These are phyloP conservation scores for Arenicola marina DNA, from an alignment of 2,888 invertebrate genomes.

Conservation along the genomic window DNA sequence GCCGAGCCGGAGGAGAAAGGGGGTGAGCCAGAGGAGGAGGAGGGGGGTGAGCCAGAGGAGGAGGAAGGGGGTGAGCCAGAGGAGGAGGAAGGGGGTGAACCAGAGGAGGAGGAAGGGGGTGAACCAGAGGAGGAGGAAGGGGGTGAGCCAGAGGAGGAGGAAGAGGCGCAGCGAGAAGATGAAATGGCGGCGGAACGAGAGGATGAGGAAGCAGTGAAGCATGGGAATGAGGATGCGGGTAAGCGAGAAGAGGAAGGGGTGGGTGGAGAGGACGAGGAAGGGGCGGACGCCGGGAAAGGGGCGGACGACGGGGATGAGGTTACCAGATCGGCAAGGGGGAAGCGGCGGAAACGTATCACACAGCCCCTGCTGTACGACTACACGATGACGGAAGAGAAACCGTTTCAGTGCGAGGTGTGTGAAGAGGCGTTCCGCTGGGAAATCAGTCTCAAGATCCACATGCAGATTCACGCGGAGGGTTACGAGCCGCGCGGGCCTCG, in stretches of 20 bases:
- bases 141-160: not conserved
- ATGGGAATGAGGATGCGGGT: not conserved
- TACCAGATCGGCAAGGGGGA: not conserved
- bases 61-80: not conserved
- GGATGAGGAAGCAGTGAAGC: not conserved
- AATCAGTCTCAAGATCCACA: slow-evolving; percentile 25
- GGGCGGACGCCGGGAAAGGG: not conserved
- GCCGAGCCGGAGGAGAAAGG: not conserved
- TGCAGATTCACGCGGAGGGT: slow-evolving; percentile 13
- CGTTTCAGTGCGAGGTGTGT: slow-evolving; percentile 22
- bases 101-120: not conserved
- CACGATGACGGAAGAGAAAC: slow-evolving; percentile 28
- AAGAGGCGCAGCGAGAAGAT: not conserved
- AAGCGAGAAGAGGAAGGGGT: not conserved
- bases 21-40: not conserved
- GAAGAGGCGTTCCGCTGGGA: slow-evolving; percentile 27
- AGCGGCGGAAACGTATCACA: not conserved
- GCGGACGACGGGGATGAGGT: not conserved
- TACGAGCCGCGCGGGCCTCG: slow-evolving; percentile 9
- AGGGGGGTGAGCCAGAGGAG: not conserved
- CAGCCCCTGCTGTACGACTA: slow-evolving; percentile 22
- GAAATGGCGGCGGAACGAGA: not conserved
- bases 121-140: not conserved
- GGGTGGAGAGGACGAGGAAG: not conserved
- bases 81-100: not conserved